Conservation (phyloP, 2,888 invertebrate species). For the Dynastes grantii region DNA sequence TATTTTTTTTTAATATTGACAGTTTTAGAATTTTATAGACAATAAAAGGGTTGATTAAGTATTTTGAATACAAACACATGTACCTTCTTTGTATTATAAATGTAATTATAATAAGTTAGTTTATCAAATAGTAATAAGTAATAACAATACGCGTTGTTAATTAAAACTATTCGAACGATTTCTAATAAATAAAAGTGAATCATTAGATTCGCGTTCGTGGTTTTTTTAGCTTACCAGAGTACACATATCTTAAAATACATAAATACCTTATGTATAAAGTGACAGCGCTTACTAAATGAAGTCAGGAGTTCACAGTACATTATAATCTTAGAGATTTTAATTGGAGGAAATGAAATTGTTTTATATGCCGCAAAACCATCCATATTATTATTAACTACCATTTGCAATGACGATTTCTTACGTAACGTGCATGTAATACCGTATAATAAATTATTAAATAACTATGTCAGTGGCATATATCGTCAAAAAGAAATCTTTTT, state of each 20-base stretch:
- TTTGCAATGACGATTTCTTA: slow-evolving; percentile 12
- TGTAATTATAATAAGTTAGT: too few species aligned
- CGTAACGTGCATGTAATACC: slow-evolving; percentile 4
- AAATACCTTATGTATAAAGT: too few species aligned
- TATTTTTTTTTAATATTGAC: too few species aligned
- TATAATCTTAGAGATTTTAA: slow-evolving; percentile 7
- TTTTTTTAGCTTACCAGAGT: too few species aligned
- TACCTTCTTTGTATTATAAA: too few species aligned
- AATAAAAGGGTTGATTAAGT: too few species aligned
- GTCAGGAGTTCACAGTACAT: not conserved
- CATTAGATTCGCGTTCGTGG: not conserved
- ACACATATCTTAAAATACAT: too few species aligned
- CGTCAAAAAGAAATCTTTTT: slow-evolving; percentile 14
- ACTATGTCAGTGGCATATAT: slow-evolving; percentile 31
- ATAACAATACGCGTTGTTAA: too few species aligned
- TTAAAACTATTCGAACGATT: not conserved
- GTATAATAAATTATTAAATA: slow-evolving; percentile 20
- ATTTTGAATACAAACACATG: too few species aligned
- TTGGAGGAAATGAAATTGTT: slow-evolving; percentile 33
- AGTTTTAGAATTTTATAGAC: too few species aligned
- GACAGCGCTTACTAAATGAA: not conserved
- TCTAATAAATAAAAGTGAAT: not conserved
- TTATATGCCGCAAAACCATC: slow-evolving; percentile 1
- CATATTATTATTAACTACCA: not conserved
- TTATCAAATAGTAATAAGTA: too few species aligned